Conservation (phyloP, 1,140 invertebrate genomes). For the Oryctes rhinoceros region DNA sequence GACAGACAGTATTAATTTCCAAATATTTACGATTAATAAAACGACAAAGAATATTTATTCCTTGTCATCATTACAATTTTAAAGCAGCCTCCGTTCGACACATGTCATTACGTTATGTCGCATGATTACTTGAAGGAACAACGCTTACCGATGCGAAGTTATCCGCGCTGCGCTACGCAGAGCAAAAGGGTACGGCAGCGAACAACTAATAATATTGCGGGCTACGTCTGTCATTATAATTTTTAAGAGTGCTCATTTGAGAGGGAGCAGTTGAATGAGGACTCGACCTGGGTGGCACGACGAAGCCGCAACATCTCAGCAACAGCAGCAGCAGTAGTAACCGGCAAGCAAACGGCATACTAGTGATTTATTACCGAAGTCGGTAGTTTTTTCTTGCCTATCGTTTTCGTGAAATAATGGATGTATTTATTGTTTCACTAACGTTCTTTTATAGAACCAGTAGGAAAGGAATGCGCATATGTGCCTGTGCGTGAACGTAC, state of each 20-base stretch:
- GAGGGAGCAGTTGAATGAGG: slow-evolving; percentile 24
- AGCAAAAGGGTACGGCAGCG: background rate
- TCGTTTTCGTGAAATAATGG: slow-evolving; percentile 23
- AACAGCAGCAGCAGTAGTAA: background rate
- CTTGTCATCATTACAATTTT: no score
- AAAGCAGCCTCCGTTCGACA: no score
- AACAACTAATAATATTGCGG: slow-evolving; percentile 32
- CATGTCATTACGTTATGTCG: background rate
- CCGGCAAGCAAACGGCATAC: slow-evolving; percentile 4
- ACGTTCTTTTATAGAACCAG: slow-evolving; percentile 21
- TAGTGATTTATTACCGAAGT: slow-evolving; percentile 30
- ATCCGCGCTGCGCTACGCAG: background rate
- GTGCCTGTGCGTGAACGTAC: background rate
- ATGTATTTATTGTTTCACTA: slow-evolving; percentile 24
- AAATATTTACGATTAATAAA: no score
- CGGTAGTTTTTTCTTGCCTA: slow-evolving; percentile 30
- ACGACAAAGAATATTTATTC: no score
- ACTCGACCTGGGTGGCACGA: slow-evolving; percentile 22
- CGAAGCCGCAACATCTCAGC: background rate
- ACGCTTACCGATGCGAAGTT: background rate
- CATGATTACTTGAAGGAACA: background rate
- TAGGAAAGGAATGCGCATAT: background rate
- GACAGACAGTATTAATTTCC: no score
- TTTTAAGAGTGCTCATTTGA: slow-evolving; percentile 29
- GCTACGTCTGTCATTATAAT: slow-evolving; percentile 35